Evolutionary conservation across 2,113 vertebrate species (phyloP).

Genomic region (Ochotona curzoniae): DNA sequence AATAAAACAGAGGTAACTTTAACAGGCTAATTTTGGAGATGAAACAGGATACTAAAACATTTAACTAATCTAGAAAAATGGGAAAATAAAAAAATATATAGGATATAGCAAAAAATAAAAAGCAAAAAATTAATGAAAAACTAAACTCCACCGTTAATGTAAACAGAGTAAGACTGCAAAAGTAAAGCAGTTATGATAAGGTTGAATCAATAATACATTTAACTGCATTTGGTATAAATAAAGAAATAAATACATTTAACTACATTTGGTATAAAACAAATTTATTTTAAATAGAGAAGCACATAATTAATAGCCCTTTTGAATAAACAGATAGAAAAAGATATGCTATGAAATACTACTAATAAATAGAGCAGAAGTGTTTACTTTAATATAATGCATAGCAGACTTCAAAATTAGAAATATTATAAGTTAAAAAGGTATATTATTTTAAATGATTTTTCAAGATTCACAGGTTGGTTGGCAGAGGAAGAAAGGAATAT

Average conservation of each 20-base stretch:
- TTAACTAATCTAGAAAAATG: background rate
- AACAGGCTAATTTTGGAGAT: background rate
- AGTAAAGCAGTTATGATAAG: background rate
- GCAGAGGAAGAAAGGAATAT: too few species aligned
- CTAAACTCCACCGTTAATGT: slow-evolving; percentile 10
- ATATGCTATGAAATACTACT: background rate
- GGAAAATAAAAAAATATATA: background rate
- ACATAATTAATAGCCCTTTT: background rate
- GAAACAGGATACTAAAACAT: background rate
- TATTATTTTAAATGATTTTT: background rate
- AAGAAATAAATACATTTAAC: background rate
- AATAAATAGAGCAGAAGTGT: background rate
- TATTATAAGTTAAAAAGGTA: background rate
- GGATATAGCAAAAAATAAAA: background rate
- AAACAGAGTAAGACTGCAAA: background rate
- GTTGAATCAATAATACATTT: background rate
- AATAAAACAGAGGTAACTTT: background rate
- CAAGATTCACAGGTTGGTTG: background rate
- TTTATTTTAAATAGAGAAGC: slow-evolving; percentile 10
- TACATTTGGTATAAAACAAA: background rate
- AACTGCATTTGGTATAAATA: too few species aligned
- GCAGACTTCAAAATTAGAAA: slow-evolving; percentile 12
- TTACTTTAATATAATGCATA: background rate
- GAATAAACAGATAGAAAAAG: background rate
- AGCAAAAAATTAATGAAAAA: background rate